These are phyloP conservation scores for Poecile montanus DNA, from an alignment of 2,797 vertebrate species.

Conservation along the genomic window DNA sequence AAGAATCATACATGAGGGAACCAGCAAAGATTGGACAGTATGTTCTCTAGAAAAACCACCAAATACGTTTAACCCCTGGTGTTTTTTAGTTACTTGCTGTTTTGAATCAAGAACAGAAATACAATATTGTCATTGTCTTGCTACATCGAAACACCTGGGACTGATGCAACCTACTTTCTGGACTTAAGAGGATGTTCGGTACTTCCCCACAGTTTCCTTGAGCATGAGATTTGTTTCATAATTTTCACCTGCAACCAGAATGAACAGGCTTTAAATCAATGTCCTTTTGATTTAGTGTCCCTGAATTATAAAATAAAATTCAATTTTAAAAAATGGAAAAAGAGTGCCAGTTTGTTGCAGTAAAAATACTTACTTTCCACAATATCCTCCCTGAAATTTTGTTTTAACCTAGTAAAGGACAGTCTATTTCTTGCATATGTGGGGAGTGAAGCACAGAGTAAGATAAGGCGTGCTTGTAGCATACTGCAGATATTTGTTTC, in stretches of 20 bases:
- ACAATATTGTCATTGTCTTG: background rate
- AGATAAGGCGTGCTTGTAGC: background rate
- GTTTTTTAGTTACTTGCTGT: background rate
- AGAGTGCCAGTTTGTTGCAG: background rate
- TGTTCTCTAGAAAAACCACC: background rate
- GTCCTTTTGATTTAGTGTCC: background rate
- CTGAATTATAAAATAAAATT: background rate
- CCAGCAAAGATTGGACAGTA: background rate
- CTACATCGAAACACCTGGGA: background rate
- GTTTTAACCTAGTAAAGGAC: background rate
- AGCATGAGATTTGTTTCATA: background rate
- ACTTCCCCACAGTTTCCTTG: background rate
- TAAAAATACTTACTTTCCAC: background rate
- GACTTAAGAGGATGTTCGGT: background rate
- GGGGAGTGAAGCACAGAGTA: background rate
- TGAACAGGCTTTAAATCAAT: background rate
- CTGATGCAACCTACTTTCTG: background rate
- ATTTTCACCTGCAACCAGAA: background rate
- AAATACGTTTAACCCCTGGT: background rate
- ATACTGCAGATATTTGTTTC: background rate
- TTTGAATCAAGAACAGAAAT: background rate
- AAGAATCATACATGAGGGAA: background rate
- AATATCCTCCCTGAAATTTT: background rate
- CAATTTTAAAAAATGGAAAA: background rate
- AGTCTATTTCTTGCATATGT: background rate